Base-by-base conservation (phyloP, 2,888 invertebrate species). In the Ennomos erosarius region DNA sequence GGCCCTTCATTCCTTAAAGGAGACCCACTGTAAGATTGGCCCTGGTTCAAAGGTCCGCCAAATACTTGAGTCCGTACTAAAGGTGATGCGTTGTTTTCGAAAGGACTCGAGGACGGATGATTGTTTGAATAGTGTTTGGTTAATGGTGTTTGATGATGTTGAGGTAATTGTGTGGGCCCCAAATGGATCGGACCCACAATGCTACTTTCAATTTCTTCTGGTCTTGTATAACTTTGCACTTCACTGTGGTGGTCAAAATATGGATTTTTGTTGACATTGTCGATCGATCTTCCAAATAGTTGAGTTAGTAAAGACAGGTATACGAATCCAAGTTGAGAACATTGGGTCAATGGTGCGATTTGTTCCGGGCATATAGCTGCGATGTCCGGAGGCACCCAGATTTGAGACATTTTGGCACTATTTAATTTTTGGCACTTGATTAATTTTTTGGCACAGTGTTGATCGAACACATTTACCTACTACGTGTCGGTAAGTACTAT, bases 381-480 rank as follows among this genome's bases (percentile, higher is more conserved):
- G 46, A 95, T 84, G 73, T 95, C 91, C 1, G 93, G 93, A 8
- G 95, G 94, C 45, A 87, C 74, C 94, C 94, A 95, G 50, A 36
- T 64, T 51, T 75, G 75, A 3, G 82, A 65, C 85, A 85, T 85
- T 71, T 62, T 78, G 6, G 26, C 26, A 26, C 26, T 26, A 26
- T 26, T 26, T 6, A 26, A 26, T 26, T 26, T 26, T 6, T 6
- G 26, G 26, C 26, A 26, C 26, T 26, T 26, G 6, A 6, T 16
- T 9, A 12, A 1, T 36, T 36, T 12, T 46, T 46, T 36, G 10
- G 34, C 35, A 53, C 51, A 4, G 10, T 39, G 48, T 40, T 44
- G 13, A n/a, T 38, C 3, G 0, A 44, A 46, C 50, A 46, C 54
- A 42, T 16, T 54, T 6, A 5, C 34, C 10, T 6, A 5, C 34